Conservation (phyloP, 53 echinoderm and acorn worm genomes). For the Zoroaster sp. region DNA sequence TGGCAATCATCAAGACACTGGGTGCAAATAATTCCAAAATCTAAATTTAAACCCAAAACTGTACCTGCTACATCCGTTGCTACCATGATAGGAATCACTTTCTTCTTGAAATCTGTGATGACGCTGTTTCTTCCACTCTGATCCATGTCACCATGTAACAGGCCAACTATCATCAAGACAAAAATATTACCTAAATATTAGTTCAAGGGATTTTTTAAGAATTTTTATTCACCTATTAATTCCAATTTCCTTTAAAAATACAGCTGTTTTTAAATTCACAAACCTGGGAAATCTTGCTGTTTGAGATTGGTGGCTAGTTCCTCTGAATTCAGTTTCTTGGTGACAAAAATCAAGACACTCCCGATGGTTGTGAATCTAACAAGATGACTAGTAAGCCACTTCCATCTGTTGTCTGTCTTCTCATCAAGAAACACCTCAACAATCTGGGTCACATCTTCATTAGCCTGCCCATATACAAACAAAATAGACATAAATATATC, state of each 20-base stretch:
- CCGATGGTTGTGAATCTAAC: constrained; percentile 90
- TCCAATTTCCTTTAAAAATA: not conserved
- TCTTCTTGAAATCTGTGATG: constrained; percentile 87
- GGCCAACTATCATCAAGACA: constrained; percentile 66
- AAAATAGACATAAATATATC: not conserved
- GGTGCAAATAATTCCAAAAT: too few species aligned
- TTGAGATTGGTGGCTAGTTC: constrained; percentile 80
- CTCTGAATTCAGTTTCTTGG: constrained; percentile 93
- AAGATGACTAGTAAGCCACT: constrained; percentile 79
- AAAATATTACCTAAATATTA: not conserved
- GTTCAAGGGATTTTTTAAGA: not conserved
- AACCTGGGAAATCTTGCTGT: constrained; percentile 81
- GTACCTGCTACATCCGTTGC: constrained; percentile 99
- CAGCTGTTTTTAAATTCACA: too few species aligned
- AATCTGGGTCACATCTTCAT: constrained; percentile 93
- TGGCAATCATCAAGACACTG: too few species aligned
- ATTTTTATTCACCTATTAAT: not conserved
- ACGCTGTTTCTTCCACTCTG: constrained; percentile 91
- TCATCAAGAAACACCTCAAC: constrained; percentile 78
- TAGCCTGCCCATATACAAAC: constrained; percentile 64
- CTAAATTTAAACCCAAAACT: too few species aligned
- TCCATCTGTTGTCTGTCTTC: constrained; percentile 70
- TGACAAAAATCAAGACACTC: constrained; percentile 97
- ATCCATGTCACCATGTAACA: constrained; percentile 97
- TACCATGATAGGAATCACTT: constrained; percentile 75